Evolutionary conservation across 2,797 vertebrate genomes (phyloP).

Genomic region (Synaphobranchus kaupii): DNA sequence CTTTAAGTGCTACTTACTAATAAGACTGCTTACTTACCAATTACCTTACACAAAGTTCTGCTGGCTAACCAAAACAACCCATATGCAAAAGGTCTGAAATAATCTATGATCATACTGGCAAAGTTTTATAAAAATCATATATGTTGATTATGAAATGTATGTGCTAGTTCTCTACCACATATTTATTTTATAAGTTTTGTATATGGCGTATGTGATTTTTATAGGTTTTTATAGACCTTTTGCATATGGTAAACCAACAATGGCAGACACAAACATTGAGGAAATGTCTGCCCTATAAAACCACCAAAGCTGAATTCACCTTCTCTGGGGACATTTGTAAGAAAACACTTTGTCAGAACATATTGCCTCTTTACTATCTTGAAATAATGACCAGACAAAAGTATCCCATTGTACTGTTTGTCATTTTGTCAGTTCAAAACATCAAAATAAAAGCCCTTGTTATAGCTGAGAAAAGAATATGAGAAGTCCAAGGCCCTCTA

Average conservation of each 20-base stretch:
- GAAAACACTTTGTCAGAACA: not conserved
- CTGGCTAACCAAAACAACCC: not conserved
- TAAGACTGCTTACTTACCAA: not conserved
- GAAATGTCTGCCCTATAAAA: not conserved
- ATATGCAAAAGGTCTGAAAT: too few species aligned
- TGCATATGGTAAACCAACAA: not conserved
- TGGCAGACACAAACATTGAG: not conserved
- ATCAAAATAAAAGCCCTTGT: not conserved
- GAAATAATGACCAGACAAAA: not conserved
- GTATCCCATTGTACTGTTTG: not conserved
- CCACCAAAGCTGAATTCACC: not conserved
- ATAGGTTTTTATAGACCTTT: too few species aligned
- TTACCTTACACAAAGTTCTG: not conserved
- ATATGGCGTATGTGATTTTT: too few species aligned
- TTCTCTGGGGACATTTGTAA: not conserved
- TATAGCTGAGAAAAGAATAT: not conserved
- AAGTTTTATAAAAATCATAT: too few species aligned
- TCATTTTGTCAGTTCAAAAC: not conserved
- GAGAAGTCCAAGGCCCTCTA: not conserved
- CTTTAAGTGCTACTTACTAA: too few species aligned
- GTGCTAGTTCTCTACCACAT: too few species aligned
- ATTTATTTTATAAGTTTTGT: too few species aligned
- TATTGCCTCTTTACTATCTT: not conserved
- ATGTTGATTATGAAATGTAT: too few species aligned
- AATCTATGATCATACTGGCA: too few species aligned